Evolutionary conservation across 2,888 invertebrate species (phyloP).

Genomic region (Odontocolon sp.): DNA sequence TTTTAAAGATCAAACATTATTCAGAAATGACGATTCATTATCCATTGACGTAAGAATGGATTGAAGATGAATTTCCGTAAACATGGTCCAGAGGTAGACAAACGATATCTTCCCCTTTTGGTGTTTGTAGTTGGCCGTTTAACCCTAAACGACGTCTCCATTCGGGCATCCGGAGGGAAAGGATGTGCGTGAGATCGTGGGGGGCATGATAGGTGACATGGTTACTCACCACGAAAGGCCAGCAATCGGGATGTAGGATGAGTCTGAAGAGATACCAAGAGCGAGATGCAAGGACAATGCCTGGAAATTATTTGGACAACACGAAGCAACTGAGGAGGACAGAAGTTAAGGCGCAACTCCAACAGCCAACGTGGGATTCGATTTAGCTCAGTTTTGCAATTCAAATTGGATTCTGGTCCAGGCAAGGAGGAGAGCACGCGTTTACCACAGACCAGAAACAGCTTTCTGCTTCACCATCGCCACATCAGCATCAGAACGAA

Average conservation of each 20-base stretch:
- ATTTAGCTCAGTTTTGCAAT: slow-evolving; percentile 74
- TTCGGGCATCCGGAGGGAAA: slow-evolving; percentile 58
- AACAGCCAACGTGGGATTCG: slow-evolving; percentile 58
- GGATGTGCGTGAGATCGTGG: slow-evolving; percentile 45
- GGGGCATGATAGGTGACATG: slow-evolving; percentile 53
- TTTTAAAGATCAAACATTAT: too few relatives aligned
- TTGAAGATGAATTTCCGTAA: background rate
- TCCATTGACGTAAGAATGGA: too few relatives aligned
- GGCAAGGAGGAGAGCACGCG: slow-evolving; percentile 35
- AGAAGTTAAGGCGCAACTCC: background rate
- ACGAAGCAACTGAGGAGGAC: too few relatives aligned
- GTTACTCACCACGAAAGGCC: slow-evolving; percentile 13
- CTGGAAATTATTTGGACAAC: too few relatives aligned
- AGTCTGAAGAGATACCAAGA: slow-evolving; percentile 45
- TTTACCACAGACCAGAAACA: slow-evolving; percentile 12
- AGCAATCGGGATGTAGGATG: slow-evolving; percentile 19
- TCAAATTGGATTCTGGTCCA: slow-evolving; percentile 68
- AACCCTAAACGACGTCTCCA: slow-evolving; percentile 71
- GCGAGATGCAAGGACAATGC: slow-evolving; percentile 18
- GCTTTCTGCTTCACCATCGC: too few relatives aligned
- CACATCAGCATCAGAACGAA: slow-evolving; percentile 38
- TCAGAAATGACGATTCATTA: too few relatives aligned
- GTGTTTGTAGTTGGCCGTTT: slow-evolving; percentile 55
- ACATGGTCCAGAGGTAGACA: slow-evolving; percentile 12
- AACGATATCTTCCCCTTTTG: slow-evolving; percentile 14